Base-by-base conservation (phyloP, 1,140 invertebrate species). In the Chelonus insularis region DNA sequence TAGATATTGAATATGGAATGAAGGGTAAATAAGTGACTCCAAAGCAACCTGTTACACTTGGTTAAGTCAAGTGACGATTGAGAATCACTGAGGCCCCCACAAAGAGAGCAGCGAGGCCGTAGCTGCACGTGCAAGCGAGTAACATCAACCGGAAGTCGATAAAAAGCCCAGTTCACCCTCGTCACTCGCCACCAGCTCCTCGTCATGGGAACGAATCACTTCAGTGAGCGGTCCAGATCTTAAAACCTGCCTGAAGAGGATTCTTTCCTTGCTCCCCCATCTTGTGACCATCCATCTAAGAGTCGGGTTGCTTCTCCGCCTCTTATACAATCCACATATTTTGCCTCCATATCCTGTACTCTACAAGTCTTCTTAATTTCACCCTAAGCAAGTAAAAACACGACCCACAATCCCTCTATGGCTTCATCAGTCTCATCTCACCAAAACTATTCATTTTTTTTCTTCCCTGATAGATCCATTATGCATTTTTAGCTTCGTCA, bases 91-190 rank as follows among this genome's bases (percentile, higher is more conserved):
- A 29, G 54, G 60, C 58, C 62, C 60, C 54, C 66, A 75, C 72
- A 76, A 78, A 79, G 72, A 72, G 73, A 76, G 68, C 72, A 74
- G 67, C 63, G 67, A 71, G 68, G 63, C 47, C 57, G 57, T 63
- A 60, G 67, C 60, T 76, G 74, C 78, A 79, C 77, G 76, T 79
- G 78, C 75, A 78, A 77, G 70, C 72, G 74, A 78, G 72, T 74
- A 76, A 73, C 75, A 73, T 74, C 75, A 75, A 78, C 77, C 79
- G 79, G 79, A 81, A 81, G 79, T 80, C 78, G 78, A 81, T 81
- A 80, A 80, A 81, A 81, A 80, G 76, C 75, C 72, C 72, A 64
- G 71, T 80, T 79, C 76, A 78, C 79, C 78, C 79, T 80, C 79
- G 74, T 79, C 77, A 79, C 75, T 78, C 75, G 70, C 69, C 74